phyloP scores from a whole-genome alignment of 53 echinoderm and acorn worm species.

The Holothuria leucospilota region DNA sequence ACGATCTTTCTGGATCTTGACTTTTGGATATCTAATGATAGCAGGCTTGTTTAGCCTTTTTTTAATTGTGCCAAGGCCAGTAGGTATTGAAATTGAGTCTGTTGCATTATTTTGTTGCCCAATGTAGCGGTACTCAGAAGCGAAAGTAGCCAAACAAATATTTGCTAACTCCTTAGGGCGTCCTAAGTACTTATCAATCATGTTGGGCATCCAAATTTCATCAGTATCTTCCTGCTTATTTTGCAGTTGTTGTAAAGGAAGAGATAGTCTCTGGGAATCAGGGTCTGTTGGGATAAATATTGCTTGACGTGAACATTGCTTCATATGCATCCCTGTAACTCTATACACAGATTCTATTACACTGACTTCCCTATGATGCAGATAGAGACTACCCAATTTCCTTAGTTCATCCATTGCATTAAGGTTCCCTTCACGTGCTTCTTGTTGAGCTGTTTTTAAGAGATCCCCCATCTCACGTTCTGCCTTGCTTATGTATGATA shows the following conservation, averaged over 20 bases:
- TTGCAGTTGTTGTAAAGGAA: slow-evolving; percentile 27
- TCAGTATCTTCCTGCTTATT: slow-evolving; percentile 51
- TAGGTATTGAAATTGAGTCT: background rate
- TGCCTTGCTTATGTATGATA: too few species aligned
- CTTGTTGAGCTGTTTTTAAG: slow-evolving; percentile 57
- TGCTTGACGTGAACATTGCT: slow-evolving; percentile 65
- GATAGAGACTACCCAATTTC: slow-evolving; percentile 60
- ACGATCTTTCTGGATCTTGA: background rate
- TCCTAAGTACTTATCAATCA: slow-evolving; percentile 25
- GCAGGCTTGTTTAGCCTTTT: background rate
- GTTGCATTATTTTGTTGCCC: background rate
- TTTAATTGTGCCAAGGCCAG: background rate
- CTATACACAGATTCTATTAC: slow-evolving; percentile 52
- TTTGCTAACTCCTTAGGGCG: background rate
- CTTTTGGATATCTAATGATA: slow-evolving; percentile 7
- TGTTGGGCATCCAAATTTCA: slow-evolving; percentile 8
- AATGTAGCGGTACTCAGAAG: too few species aligned
- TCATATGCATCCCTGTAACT: slow-evolving; percentile 64
- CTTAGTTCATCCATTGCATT: slow-evolving; percentile 59
- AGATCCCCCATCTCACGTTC: slow-evolving; percentile 80
- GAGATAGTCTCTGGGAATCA: slow-evolving; percentile 15
- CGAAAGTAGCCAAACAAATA: slow-evolving; percentile 19
- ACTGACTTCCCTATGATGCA: slow-evolving; percentile 67
- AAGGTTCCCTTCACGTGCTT: slow-evolving; percentile 70
- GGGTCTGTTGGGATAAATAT: slow-evolving; percentile 66